Evolutionary conservation across 2,113 vertebrate species (phyloP), one percentile per base, ranked within the genome.

Genomic region (Pangasianodon gigas): DNA sequence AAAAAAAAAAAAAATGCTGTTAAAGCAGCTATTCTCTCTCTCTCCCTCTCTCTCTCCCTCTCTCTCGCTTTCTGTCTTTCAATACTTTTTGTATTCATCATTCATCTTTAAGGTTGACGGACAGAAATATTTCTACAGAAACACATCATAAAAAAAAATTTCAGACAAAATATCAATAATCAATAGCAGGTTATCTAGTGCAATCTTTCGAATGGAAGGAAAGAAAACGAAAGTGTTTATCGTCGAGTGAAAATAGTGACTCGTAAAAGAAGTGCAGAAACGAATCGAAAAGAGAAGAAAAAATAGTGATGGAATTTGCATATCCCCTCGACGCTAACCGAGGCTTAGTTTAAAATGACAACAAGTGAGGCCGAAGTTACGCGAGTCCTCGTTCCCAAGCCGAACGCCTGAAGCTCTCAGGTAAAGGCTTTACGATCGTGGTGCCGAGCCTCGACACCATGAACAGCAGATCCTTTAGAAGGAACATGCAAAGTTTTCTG

Each of bases 161-260:
- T 90, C 77, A 91, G 85, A 91, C 86, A 89, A 92, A 85, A 75
- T 89, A 92, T 90, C 89, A 37, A 56, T 83, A 58, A 84, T 62
- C 56, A 89, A 92, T 82, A 92, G 71, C 92, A 93, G 90, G 91
- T 90, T 91, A 92, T 93, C 92, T 94, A 94, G 91, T 93, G 93
- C 91, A 92, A 91, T 89, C 91, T 91, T 91, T 90, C 77, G 81
- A 90, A 90, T 62, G 75, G 75, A 89, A 87, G 67, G n/a, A 89
- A 79, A 84, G 51, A 77, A 91, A 75, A 54, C 13, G 32, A 81
- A 86, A 79, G 56, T 26, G 52, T 89, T 90, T 82, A 46, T 79
- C 32, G 24, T 90, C 48, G 75, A 52, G 69, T 77, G 46, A 88
- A 83, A 90, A 87, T 56, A 87, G 87, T 32, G 71, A 89, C 82